A percentile compares a stretch with the other conserved stretches of the same genome.
phyloP scores from a whole-genome alignment of 2,888 invertebrate species.

The Orthonevra nobilis region DNA sequence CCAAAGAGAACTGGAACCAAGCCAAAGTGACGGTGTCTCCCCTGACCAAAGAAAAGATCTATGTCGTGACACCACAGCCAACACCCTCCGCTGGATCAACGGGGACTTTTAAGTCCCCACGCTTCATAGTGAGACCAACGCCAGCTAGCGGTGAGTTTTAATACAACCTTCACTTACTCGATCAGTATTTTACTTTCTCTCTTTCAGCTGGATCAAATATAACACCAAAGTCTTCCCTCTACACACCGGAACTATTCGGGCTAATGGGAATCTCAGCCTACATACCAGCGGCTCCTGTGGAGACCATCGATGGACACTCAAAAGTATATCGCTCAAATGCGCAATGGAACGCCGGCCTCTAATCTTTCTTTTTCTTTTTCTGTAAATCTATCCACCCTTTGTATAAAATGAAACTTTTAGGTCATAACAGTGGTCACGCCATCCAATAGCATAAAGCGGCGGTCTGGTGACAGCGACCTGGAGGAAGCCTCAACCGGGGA shows the following conservation, averaged over 20 bases:
- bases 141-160: constrained; percentile 79
- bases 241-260: constrained; percentile 80
- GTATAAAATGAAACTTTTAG: constrained; percentile 70
- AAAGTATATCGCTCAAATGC: constrained; percentile 81
- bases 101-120: constrained; percentile 77
- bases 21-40: constrained; percentile 87
- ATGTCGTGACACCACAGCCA: constrained; percentile 90
- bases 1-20: constrained; percentile 83
- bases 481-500: too few species aligned
- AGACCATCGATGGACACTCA: constrained; percentile 84
- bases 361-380: too few species aligned
- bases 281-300: constrained; percentile 81
- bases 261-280: constrained; percentile 81
- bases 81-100: constrained; percentile 71
- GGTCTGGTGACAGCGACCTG: constrained; percentile 31
- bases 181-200: constrained; percentile 4
- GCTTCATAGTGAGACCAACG: constrained; percentile 83
- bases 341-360: constrained; percentile 46
- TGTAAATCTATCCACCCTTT: constrained; percentile 22
- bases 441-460: constrained; percentile 64
- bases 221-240: constrained; percentile 66
- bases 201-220: constrained; percentile 68
- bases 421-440: constrained; percentile 77
- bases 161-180: too few species aligned
- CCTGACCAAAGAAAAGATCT: constrained; percentile 89